Base-by-base conservation (phyloP, 1,140 invertebrate genomes). In the Cydia amplana region DNA sequence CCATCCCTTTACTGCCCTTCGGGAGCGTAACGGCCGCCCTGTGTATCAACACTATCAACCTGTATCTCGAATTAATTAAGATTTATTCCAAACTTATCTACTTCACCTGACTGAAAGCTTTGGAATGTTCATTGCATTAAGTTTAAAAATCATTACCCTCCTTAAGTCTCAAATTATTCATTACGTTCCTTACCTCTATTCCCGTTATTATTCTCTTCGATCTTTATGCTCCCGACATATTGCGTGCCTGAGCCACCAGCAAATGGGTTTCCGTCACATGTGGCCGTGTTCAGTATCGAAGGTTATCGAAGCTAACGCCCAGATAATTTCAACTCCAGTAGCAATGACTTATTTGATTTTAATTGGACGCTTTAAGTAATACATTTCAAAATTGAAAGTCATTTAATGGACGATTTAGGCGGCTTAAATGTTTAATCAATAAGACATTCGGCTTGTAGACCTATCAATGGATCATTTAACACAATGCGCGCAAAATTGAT, bases 391-490 rank as follows among this genome's bases (percentile, higher is more conserved):
- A 3, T 18, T 20, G n/a, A 60, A 60, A 60, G 55, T 60, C 20
- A 60, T 23, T 23, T 60, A 23, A 60, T 20, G 9, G 20, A 23
- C 20, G 55, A 20, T 60, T 60, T 60, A 60, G 55, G 55, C 20
- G 55, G 55, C 18, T 60, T 23, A 23, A 9, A 20, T 74, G 70
- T 74, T 60, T 76, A 77, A 75, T 79, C 67, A 51, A 63, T 73
- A 51, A 80, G 76, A 76, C 72, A 74, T 67, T 55, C 74, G 75
- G 25, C 72, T 77, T 76, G 78, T 75, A 72, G 77, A 67, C 63
- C 76, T 82, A 84, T 79, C 75, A 81, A 85, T 82, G 80, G 75
- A 81, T 84, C 82, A 79, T 84, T 89, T 85, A 83, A 84, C 75
- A 81, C 80, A 79, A 76, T 84, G 79, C 80, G 79, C 82, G 82